Evolutionary conservation across 2,113 vertebrate species (phyloP).

Genomic region (Bambusicola thoracicus): DNA sequence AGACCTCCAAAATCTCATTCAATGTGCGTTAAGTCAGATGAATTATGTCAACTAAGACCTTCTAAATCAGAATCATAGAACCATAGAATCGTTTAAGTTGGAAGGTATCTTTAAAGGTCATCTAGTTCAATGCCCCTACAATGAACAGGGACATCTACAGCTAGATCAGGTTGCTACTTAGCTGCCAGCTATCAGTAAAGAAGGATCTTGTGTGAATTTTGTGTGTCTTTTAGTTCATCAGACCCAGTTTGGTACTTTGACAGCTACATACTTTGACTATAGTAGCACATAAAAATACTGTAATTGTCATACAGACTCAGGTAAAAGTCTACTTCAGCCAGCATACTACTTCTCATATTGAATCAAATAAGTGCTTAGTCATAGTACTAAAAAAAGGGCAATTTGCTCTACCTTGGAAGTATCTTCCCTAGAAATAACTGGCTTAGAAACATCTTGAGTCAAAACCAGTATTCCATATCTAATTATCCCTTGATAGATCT

Average conservation of each 20-base stretch:
- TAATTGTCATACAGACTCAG: background rate
- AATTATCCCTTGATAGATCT: background rate
- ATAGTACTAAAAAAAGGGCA: background rate
- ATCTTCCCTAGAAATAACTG: background rate
- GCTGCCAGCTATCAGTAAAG: background rate
- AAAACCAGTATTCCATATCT: background rate
- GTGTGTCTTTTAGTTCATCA: background rate
- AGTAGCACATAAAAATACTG: background rate
- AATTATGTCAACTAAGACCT: background rate
- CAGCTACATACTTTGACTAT: background rate
- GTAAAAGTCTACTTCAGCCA: background rate
- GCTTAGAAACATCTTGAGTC: background rate
- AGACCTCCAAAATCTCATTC: background rate
- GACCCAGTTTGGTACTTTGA: background rate
- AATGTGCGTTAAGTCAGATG: background rate
- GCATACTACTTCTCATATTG: background rate
- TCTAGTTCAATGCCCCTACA: too few relatives aligned
- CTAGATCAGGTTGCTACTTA: background rate
- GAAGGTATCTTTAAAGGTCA: too few relatives aligned
- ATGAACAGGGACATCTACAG: too few relatives aligned
- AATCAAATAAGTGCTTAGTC: background rate
- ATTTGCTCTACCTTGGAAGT: background rate
- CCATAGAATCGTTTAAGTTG: too few relatives aligned
- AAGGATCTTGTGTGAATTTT: background rate
- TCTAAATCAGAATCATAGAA: background rate